A percentile compares a stretch with the other conserved stretches of the same genome.
These are phyloP conservation scores for Dryocosmus kuriphilus DNA, from an alignment of 2,888 invertebrate species.

Conservation along the genomic window DNA sequence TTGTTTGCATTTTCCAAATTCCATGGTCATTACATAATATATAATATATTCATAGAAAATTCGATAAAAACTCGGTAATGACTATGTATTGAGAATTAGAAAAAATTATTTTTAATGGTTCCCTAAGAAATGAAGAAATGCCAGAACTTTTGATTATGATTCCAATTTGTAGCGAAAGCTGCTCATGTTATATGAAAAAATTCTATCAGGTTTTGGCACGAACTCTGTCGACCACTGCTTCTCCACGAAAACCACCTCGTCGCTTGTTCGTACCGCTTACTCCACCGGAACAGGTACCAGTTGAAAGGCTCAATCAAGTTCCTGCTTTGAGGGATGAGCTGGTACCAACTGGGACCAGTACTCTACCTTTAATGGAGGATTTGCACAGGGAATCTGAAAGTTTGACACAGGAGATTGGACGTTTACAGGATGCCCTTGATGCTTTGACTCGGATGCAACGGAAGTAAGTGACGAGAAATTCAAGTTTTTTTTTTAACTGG, in stretches of 20 bases:
- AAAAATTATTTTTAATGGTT: not conserved
- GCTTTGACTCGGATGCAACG: constrained; percentile 89
- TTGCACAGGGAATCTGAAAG: constrained; percentile 85
- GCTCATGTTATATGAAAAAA: not conserved
- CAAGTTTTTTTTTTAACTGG: too few relatives aligned
- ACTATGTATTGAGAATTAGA: not conserved
- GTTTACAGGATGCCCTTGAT: constrained; percentile 90
- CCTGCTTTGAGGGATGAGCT: constrained; percentile 91
- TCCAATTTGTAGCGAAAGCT: not conserved
- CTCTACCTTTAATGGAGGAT: constrained; percentile 89
- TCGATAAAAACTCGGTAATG: not conserved
- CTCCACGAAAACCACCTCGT: constrained; percentile 76
- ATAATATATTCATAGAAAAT: not conserved
- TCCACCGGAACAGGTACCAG: constrained; percentile 78
- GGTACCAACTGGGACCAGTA: constrained; percentile 85
- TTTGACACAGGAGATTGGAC: constrained; percentile 85
- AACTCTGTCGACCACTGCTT: constrained; percentile 77
- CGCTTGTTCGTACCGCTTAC: constrained; percentile 85
- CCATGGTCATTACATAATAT: not conserved
- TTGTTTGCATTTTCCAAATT: not conserved
- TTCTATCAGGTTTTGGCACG: constrained; percentile 81
- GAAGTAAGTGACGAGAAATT: constrained; percentile 78
- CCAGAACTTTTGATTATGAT: constrained; percentile 1
- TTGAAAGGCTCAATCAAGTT: constrained; percentile 74
- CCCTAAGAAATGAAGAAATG: not conserved